Evolutionary conservation across 2,113 vertebrate species (phyloP), one percentile per base, ranked within the genome.

Genomic region (Xenopus borealis): DNA sequence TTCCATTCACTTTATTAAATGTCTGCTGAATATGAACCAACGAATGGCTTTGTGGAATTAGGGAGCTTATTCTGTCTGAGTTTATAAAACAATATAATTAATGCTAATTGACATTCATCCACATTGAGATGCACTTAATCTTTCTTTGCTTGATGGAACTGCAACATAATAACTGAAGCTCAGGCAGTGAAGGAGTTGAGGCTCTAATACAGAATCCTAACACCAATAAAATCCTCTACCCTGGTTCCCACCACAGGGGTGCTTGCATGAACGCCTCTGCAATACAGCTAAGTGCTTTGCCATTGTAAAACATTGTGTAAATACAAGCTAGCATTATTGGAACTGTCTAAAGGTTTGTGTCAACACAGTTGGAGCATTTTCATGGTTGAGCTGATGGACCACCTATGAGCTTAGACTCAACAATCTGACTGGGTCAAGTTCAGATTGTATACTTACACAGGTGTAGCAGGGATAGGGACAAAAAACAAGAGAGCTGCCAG

Each of bases 161-260:
- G 5, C 53, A 55, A 55, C 16, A 9, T 50, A 50, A 13, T 50
- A n/a, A 16, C 16, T 55, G 14, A 55, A 55, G 53, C 65, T 67
- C 53, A 62, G 40, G 18, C 57, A 75, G 5, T 19, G 46, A 18
- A 44, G 73, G 66, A 50, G 45, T 19, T 61, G 59, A 50, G 27
- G 66, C 27, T 19, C 58, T 16, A 45, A 23, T 67, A 46, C 33
- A 61, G 72, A 40, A 50, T 72, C 61, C 71, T 71, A 78, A 64
- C 69, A 61, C 69, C 40, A 53, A 66, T 73, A 46, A 57, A 65
- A 72, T 64, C 52, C 40, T 64, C n/a, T 67, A 79, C 75, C 80
- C 78, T 79, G 75, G 72, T 83, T 83, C 33, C 33, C 76, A 83
- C 81, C 84, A 72, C 72, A 50, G 66, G 70, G 72, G 74, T 82